Conservation (phyloP, 2,113 vertebrate species). For the Hydrolagus affinis region DNA sequence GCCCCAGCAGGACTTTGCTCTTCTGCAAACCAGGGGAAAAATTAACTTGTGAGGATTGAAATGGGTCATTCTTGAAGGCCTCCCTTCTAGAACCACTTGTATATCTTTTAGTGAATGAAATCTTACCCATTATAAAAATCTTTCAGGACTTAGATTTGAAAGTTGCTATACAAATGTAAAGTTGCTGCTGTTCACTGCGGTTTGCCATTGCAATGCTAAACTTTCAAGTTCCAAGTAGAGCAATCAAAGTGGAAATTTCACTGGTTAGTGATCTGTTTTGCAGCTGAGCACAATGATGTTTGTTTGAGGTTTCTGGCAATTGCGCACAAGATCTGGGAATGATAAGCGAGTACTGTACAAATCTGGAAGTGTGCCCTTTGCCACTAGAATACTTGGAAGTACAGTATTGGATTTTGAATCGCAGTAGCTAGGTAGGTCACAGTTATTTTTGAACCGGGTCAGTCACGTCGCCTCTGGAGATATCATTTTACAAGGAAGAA, state of each 20-base stretch:
- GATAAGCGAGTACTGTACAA: not conserved
- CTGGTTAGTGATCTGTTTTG: not conserved
- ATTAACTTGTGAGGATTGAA: too few species aligned
- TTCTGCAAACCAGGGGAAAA: too few species aligned
- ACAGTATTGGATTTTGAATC: not conserved
- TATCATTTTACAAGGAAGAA: not conserved
- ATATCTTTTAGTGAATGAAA: too few species aligned
- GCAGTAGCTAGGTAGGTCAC: not conserved
- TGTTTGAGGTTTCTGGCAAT: not conserved
- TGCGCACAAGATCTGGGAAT: too few species aligned
- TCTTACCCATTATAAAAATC: too few species aligned
- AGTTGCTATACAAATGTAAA: not conserved
- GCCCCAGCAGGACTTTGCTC: too few species aligned
- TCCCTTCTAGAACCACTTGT: too few species aligned
- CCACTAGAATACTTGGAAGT: not conserved
- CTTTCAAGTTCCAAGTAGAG: too few species aligned
- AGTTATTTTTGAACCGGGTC: not conserved
- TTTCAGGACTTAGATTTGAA: too few species aligned
- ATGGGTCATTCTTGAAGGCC: too few species aligned
- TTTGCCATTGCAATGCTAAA: not conserved
- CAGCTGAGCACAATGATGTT: not conserved
- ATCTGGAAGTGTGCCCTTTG: not conserved
- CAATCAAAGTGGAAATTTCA: not conserved
- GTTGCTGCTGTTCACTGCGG: not conserved
- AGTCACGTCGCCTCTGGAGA: not conserved